These are phyloP conservation scores for Tokudaia muenninki DNA, from an alignment of 2,797 vertebrate species.

Conservation along the genomic window DNA sequence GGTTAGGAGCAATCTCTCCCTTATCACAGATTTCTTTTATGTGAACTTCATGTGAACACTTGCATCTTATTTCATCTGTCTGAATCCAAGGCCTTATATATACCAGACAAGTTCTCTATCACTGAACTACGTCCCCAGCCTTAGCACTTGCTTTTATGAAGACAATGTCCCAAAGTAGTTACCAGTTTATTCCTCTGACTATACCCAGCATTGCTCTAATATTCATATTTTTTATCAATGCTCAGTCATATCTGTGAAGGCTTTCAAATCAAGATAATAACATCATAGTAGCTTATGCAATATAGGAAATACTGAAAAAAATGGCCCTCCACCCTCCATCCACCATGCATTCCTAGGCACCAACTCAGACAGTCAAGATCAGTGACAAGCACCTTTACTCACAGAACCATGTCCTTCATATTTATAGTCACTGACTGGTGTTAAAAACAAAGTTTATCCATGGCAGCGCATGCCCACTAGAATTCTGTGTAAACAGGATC, in stretches of 20 bases:
- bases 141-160: constrained; percentile 34
- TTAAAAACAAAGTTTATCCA: neutral
- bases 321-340: neutral
- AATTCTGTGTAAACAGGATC: neutral
- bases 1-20: neutral
- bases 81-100: neutral
- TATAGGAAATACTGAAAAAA: constrained; percentile 3
- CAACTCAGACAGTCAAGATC: neutral
- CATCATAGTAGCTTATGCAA: neutral
- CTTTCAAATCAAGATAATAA: neutral
- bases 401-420: neutral
- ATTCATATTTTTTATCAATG: neutral
- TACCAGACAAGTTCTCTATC: neutral
- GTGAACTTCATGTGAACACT: neutral
- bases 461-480: neutral
- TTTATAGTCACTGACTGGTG: neutral
- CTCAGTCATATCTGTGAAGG: constrained; percentile 29
- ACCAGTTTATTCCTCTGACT: constrained; percentile 26
- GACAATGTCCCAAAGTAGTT: neutral
- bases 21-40: neutral
- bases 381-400: neutral
- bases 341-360: neutral
- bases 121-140: neutral
- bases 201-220: neutral
- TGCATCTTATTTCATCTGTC: constrained; percentile 6